These are phyloP conservation scores for Amphibalanus amphitrite DNA, from an alignment of 1,140 invertebrate species.

Conservation along the genomic window DNA sequence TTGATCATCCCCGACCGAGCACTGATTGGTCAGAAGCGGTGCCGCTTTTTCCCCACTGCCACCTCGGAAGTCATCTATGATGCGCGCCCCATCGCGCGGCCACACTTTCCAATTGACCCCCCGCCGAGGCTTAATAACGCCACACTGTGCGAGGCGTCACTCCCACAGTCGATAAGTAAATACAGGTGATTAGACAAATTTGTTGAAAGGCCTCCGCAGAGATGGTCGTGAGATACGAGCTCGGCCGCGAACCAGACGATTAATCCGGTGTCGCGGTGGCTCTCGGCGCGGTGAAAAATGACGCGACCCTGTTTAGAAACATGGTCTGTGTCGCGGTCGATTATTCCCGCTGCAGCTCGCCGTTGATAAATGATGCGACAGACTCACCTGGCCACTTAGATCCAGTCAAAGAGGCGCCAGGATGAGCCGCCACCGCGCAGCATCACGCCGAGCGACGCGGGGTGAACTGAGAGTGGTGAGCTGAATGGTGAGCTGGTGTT, in stretches of 20 bases:
- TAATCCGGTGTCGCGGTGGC: background rate
- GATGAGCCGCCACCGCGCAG: too few species aligned
- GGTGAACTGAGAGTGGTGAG: too few species aligned
- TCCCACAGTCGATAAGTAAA: background rate
- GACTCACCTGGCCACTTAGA: background rate
- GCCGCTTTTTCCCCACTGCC: background rate
- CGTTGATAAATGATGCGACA: background rate
- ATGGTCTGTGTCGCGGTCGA: background rate
- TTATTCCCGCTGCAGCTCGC: background rate
- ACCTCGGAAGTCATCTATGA: background rate
- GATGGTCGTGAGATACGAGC: background rate
- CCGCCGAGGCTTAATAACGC: background rate
- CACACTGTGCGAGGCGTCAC: background rate
- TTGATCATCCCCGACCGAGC: background rate
- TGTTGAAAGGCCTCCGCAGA: background rate
- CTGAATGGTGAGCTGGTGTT: too few species aligned
- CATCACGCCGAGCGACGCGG: too few species aligned
- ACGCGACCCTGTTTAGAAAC: background rate
- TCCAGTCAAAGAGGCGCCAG: background rate
- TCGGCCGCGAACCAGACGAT: background rate
- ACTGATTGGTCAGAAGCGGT: background rate
- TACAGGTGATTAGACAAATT: conserved; percentile 2
- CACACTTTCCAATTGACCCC: background rate
- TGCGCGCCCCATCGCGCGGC: too few species aligned
- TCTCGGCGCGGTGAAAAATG: background rate